These are phyloP conservation scores for Vireo griseus DNA, from an alignment of 2,797 vertebrate genomes.

Conservation along the genomic window DNA sequence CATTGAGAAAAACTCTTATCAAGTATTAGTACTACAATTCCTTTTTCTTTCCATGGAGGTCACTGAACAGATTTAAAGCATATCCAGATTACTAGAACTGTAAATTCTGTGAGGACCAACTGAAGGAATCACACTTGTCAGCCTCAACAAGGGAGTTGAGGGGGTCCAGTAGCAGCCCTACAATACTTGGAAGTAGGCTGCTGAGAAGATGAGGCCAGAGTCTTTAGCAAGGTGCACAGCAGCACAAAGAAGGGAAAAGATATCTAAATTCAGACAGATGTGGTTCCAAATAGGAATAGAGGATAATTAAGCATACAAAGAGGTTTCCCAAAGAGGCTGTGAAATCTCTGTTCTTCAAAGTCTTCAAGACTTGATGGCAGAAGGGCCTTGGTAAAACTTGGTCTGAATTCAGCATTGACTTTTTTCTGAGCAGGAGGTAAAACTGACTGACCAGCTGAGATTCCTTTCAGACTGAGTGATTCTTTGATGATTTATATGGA, in stretches of 20 bases:
- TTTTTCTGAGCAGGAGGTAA: not conserved
- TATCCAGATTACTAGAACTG: not conserved
- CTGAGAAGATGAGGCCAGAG: not conserved
- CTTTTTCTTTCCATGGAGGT: not conserved
- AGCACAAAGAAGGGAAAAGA: not conserved
- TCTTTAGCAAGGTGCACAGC: not conserved
- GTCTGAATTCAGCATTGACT: not conserved
- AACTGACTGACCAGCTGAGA: not conserved
- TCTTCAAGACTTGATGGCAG: not conserved
- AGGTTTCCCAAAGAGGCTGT: not conserved
- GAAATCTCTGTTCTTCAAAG: not conserved
- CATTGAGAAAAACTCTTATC: not conserved
- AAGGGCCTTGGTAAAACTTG: not conserved
- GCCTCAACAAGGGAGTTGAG: not conserved
- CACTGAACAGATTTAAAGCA: not conserved
- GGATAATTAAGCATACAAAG: not conserved
- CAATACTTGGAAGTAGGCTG: not conserved
- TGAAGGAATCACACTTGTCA: fast-evolving
- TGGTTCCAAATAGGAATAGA: not conserved
- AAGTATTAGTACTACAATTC: not conserved
- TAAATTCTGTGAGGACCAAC: not conserved
- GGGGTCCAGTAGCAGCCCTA: not conserved
- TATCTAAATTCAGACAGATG: not conserved
- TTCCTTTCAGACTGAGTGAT: not conserved
- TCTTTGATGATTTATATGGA: not conserved